Evolutionary conservation across 1,140 invertebrate genomes (phyloP), one percentile per base, ranked within the genome.

Genomic region (Stratiolaelaps scimitus): DNA sequence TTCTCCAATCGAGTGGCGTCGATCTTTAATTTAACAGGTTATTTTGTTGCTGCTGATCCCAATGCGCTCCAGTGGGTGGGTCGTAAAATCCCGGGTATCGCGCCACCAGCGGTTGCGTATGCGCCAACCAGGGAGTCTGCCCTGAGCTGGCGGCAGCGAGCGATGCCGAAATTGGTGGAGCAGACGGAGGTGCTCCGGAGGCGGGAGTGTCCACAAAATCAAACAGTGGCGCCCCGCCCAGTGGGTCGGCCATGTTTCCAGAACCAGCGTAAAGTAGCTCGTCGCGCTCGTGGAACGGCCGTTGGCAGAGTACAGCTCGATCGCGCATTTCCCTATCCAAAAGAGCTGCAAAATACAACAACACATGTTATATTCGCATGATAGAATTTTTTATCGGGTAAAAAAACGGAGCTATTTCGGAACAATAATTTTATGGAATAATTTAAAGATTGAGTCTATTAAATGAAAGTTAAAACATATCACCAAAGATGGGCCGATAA

Each of bases 21-120:
- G 0, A 40, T 40, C 10, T 40, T 40, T 40, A 40, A 40, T 40
- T 60, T 26, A 26, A 60, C 34, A 60, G 34, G 23, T 60, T 60
- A 60, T 60, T 60, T 34, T 60, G 53, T 26, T 60, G 53, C 23
- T 60, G 53, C 26, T 60, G 53, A 15, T 60, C 53, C 53, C 53
- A 60, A 60, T 60, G 53, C 26, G 26, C 15, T 34, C 26, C 53
- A 34, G 26, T 15, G 15, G 53, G 34, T 23, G 53, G 2, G 15
- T 60, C 53, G 20, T 60, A 60, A 5, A 60, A 60, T 17, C 53
- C 53, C 23, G 53, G 53, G 20, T 60, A 60, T 1, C 53, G 53
- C 10, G 34, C 34, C 34, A 40, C 10, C 4, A 40, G 10, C 10
- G 34, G 34, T 40, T 40, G 34, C 5, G 34, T 10, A 40, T 40